These are phyloP conservation scores for Eupithecia centaureata DNA, from an alignment of 2,888 invertebrate species.

Conservation along the genomic window DNA sequence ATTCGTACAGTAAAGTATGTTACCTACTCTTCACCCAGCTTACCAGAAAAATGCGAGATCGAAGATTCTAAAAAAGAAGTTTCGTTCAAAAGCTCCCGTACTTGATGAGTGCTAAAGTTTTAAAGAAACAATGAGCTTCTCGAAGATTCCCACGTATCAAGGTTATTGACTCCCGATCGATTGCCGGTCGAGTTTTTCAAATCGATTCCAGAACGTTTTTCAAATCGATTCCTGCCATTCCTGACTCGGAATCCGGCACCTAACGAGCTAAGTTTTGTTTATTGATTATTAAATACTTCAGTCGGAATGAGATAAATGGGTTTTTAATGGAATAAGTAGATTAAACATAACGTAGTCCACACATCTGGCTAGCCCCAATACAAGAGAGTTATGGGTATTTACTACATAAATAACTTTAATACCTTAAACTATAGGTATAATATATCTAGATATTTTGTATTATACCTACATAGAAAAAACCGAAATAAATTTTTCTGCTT, in stretches of 20 bases:
- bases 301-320: conserved; percentile 1
- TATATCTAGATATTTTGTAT: too few relatives aligned
- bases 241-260: conserved; percentile 54
- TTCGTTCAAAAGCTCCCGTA: conserved; percentile 20
- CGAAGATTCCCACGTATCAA: conserved; percentile 68
- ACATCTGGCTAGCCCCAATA: too few relatives aligned
- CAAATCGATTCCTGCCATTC: conserved; percentile 65
- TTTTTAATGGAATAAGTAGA: background rate
- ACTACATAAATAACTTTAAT: too few relatives aligned
- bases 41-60: conserved; percentile 10
- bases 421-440: too few relatives aligned
- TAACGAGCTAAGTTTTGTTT: conserved; percentile 61
- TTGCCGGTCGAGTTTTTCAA: conserved; percentile 63
- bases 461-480: too few relatives aligned
- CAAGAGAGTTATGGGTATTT: too few relatives aligned
- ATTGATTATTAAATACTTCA: conserved; percentile 36
- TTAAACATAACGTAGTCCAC: too few relatives aligned
- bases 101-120: conserved; percentile 1
- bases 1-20: too few relatives aligned
- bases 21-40: background rate
- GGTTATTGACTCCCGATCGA: conserved; percentile 77
- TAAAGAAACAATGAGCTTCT: conserved; percentile 29
- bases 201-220: conserved; percentile 59
- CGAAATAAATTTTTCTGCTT: too few relatives aligned
- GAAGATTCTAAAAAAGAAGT: conserved; percentile 12